Base-by-base conservation (phyloP, 2,888 invertebrate species). In the Therioaphis trifolii region DNA sequence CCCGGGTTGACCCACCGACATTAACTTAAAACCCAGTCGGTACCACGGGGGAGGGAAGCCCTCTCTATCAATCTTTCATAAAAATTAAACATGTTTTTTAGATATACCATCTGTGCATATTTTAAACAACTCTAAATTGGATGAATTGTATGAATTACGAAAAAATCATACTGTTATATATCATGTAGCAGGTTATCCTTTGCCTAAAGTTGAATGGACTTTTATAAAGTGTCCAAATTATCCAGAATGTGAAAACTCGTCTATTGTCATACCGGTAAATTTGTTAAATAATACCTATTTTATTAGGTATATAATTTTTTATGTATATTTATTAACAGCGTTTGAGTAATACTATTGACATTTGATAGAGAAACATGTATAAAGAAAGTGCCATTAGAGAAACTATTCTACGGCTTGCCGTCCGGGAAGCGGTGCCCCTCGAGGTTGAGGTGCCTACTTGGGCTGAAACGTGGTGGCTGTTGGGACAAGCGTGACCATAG, bases 191-290 rank as follows among this genome's bases (percentile, higher is more conserved):
- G 91, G 91, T 1, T 91, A 90, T 88, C 93, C 93, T 0, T 84
- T 87, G n/a, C 91, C 93, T 0, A 87, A 88, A 0, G 89, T 93
- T 9, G 87, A 88, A 5, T 93, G 93, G 92, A 88, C 86, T 12
- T 91, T 90, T 85, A 88, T 88, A 29, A 78, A 77, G 4, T 87
- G 87, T 68, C n/a, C 82, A 12, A 55, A 86, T 21, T 85, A 84
- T 71, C 85, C 85, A 9, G 18, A 71, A 11, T 86, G 86, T 78
- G 79, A 69, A 49, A 61, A 79, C 5, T 55, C 24, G 27, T 85
- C 55, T 58, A 66, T 4, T 29, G 49, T 52, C 11, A 78, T 86
- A 84, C 69, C 85, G 27, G 89, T 89, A 87, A 87, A 78, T 78
- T 7, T 21, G n/a, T 80, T 61, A 14, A 7, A 15, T 74, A 27